Evolutionary conservation across 2,113 vertebrate species (phyloP).

Genomic region (Hippocampus mohnikei): DNA sequence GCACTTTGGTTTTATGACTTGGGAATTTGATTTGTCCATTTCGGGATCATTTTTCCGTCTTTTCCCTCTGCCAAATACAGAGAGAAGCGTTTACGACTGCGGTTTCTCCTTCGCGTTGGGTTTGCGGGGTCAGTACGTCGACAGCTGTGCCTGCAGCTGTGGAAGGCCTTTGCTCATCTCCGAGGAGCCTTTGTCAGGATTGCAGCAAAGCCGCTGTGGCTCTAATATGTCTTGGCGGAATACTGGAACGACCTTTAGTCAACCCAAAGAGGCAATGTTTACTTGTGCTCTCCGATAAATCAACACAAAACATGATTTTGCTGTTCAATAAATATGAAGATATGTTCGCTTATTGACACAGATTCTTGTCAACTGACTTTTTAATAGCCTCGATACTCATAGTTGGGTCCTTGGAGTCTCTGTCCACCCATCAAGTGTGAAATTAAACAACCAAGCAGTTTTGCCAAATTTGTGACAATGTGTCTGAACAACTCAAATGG

Average conservation of each 20-base stretch:
- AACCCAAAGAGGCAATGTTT: conserved; percentile 35
- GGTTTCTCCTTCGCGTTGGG: conserved; percentile 22
- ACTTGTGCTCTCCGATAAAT: conserved; percentile 25
- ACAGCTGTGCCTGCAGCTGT: conserved; percentile 61
- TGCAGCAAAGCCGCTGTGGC: conserved; percentile 33
- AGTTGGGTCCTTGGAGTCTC: neutral
- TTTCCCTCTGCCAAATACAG: conserved; percentile 19
- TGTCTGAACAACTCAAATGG: no score
- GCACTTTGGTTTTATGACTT: conserved; percentile 10
- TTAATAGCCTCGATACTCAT: neutral
- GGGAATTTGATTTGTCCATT: conserved; percentile 18
- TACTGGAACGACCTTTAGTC: conserved; percentile 36
- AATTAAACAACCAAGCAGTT: no score
- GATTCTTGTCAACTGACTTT: neutral
- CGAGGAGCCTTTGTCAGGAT: conserved; percentile 38
- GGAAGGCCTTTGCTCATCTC: conserved; percentile 41
- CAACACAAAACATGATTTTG: neutral
- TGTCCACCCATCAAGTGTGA: no score
- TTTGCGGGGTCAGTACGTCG: conserved; percentile 28
- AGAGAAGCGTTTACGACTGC: conserved; percentile 21
- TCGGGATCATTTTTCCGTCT: conserved; percentile 33
- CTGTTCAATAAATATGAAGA: neutral
- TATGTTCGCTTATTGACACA: neutral
- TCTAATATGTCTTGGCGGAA: conserved; percentile 35
- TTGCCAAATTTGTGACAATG: no score